A percentile compares a stretch with the other conserved stretches of the same genome.
These are phyloP conservation scores for Mesoclemmys tuberculata DNA, from an alignment of 2,113 vertebrate genomes.

Conservation along the genomic window DNA sequence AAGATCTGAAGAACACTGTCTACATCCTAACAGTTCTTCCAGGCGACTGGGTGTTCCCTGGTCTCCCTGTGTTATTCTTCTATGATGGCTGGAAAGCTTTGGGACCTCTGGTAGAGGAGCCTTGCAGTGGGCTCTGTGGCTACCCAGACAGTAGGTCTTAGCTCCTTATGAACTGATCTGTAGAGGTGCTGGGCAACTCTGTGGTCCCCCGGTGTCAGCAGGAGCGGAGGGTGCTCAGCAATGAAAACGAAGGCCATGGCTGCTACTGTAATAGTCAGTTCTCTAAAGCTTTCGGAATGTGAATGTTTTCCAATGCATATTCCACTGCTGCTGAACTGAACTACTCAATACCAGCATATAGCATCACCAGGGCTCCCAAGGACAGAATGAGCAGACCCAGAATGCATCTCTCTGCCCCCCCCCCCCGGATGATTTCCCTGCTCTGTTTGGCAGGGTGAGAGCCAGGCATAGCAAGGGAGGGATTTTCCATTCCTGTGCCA, in stretches of 20 bases:
- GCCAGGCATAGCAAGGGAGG: background rate
- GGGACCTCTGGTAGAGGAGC: background rate
- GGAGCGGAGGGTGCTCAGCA: background rate
- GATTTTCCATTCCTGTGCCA: background rate
- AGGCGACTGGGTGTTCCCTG: background rate
- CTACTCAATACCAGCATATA: background rate
- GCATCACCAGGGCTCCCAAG: background rate
- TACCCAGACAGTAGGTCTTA: background rate
- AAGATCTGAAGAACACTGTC: background rate
- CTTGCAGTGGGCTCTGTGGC: background rate
- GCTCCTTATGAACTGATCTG: background rate
- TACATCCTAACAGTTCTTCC: background rate
- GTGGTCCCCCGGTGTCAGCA: background rate
- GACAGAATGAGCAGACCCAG: background rate
- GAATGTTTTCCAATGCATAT: background rate
- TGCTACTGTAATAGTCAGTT: background rate
- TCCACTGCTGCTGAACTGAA: background rate
- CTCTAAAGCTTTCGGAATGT: background rate
- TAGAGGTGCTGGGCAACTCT: background rate
- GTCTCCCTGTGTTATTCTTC: background rate
- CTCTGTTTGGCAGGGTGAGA: background rate
- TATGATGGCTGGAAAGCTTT: background rate
- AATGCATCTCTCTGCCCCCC: background rate
- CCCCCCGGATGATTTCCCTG: background rate
- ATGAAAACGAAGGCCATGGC: background rate